Base-by-base conservation (phyloP, 1,140 invertebrate genomes). In the Andrena cerasifolii region DNA sequence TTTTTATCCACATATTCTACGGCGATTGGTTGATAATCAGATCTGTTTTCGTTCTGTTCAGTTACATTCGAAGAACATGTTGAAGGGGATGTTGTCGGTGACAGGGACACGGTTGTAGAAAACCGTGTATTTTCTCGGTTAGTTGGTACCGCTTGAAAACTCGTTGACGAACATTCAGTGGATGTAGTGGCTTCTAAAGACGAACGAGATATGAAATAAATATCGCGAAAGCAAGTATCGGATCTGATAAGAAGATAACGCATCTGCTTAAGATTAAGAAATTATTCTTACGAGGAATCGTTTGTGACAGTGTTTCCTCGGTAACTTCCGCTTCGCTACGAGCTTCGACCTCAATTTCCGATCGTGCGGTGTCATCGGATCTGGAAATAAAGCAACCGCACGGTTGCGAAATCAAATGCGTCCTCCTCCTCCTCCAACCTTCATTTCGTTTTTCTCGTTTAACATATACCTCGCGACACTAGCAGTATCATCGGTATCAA, bases 401-500 rank as follows among this genome's bases (percentile, higher is more conserved):
- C 36, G 54, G 16, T 47, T 51, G 31, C 1, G 6, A 63, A 43
- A 62, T 12, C 14, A 6, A 31, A 33, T 10, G 2, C n/a, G n/a
- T n/a, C n/a, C n/a, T n/a, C n/a, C n/a, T n/a, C n/a, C n/a, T n/a
- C n/a, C n/a, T n/a, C n/a, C n/a, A n/a, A n/a, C n/a, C n/a, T n/a
- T n/a, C n/a, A n/a, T n/a, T n/a, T n/a, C n/a, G n/a, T n/a, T n/a
- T 26, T 53, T 40, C 16, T 31, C 62, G 3, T 72, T 70, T 24
- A n/a, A 36, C 49, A 80, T 65, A 62, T 90, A 94, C 92, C 93
- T 92, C 1, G 95, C 95, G 14, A 97, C 95, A 90, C 96, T 96
- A 0, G 94, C 94, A 56, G 95, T 95, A 82, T 97, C 96, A 86
- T 97, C 96, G 12, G 96, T 96, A 86, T 97, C 96, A 24, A 97